Evolutionary conservation across 2,797 vertebrate species (phyloP), one percentile per base, ranked within the genome.

Genomic region (Ctenochaetus hawaiiensis): DNA sequence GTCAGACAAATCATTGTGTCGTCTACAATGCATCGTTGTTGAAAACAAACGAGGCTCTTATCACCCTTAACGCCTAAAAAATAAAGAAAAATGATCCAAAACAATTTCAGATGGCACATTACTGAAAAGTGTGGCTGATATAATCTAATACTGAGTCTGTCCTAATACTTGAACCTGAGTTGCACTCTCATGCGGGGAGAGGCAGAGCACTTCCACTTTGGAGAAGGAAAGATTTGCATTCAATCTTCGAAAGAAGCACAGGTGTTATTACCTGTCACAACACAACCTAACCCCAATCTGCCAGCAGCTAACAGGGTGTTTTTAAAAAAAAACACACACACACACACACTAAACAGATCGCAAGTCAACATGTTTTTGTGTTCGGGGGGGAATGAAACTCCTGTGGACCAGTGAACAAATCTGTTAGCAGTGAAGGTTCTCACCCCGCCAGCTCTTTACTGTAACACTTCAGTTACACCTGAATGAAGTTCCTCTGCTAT

Each of bases 221-320:
- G 45, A 64, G 70, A 34, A 76, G 57, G 75, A 76, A 83, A 77
- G 44, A 91, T 91, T 90, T 91, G 82, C 88, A 90, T 94, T 89
- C 81, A 85, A 85, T 89, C 86, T 89, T 79, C 67, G 86, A 66
- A 87, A 79, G 72, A 60, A 67, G 76, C 61, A 47, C 75, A 62
- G 53, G 72, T 68, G 81, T 85, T 90, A 84, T 90, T 83, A 87
- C 80, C 78, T 87, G 83, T 81, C 86, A 89, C 77, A 85, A 85
- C 81, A 70, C 64, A 84, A 76, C 75, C 81, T 73, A 73, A 87
- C 81, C 79, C 72, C 80, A 89, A 90, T 90, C 77, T 90, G 81
- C 83, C 78, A 88, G 56, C 70, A 87, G 81, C 30, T 60, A 77
- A 63, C 57, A 57, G 67, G 26, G 51, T 66, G 49, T 65, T 72